A percentile compares a stretch with the other conserved stretches of the same genome.
Conservation (phyloP, 2,797 vertebrate genomes). For the Sebastes matsubarae region DNA sequence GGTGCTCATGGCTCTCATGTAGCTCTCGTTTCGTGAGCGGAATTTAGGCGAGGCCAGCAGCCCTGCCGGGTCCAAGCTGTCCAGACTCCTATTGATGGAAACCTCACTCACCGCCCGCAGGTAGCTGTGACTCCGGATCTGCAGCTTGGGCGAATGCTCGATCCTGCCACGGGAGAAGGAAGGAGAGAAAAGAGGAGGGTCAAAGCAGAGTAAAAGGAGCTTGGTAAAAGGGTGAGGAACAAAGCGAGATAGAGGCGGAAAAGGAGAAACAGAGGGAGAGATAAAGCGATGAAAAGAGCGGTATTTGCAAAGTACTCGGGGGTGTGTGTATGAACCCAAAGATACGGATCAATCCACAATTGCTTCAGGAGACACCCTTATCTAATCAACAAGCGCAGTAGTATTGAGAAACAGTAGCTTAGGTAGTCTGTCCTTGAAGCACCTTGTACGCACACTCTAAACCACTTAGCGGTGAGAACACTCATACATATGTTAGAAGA, state of each 20-base stretch:
- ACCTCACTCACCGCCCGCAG: conserved; percentile 98
- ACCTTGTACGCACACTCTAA: conserved; percentile 46
- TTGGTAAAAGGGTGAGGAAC: background rate
- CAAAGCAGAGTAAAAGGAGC: conserved; percentile 3
- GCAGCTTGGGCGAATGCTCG: conserved; percentile 97
- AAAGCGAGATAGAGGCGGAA: background rate
- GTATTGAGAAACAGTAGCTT: conserved; percentile 51
- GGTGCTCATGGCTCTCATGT: conserved; percentile 99
- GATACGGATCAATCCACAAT: conserved; percentile 63
- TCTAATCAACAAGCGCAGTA: conserved; percentile 62
- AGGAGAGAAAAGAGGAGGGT: background rate
- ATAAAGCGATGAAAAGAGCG: conserved; percentile 3
- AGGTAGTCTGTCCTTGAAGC: conserved; percentile 59
- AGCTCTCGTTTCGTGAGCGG: conserved; percentile 98
- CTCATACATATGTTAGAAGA: conserved; percentile 3
- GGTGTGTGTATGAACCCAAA: conserved; percentile 28
- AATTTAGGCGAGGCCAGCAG: conserved; percentile 97
- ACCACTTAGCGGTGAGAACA: conserved; percentile 29
- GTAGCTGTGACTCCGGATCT: conserved; percentile 99
- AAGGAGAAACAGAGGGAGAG: background rate
- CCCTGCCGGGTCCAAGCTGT: conserved; percentile 92
- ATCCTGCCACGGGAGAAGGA: conserved; percentile 81
- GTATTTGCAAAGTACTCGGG: conserved; percentile 42
- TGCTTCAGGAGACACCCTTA: conserved; percentile 63
- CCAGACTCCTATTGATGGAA: conserved; percentile 98